Conservation (phyloP, 1,140 invertebrate genomes). For the Drosophila lacteicornis region DNA sequence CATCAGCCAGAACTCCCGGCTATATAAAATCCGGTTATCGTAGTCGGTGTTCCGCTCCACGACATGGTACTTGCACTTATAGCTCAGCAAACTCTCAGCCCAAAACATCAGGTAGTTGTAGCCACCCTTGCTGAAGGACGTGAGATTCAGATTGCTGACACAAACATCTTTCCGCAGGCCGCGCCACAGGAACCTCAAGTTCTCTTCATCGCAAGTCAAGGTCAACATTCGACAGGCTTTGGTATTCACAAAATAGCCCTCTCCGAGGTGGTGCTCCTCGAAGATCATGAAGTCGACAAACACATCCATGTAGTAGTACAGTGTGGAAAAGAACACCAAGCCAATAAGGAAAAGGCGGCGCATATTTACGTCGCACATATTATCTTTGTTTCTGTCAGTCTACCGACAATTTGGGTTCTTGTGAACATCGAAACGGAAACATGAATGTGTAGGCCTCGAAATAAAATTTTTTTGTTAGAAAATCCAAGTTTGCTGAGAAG, state of each 20-base stretch:
- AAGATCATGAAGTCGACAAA: constrained; percentile 9
- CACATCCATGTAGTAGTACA: constrained; percentile 20
- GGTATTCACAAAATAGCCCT: constrained; percentile 13
- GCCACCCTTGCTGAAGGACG: not conserved
- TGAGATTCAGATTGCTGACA: not conserved
- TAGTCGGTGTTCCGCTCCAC: constrained; percentile 17
- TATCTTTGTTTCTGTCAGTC: not conserved
- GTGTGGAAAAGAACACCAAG: not conserved
- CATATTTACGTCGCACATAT: constrained; percentile 1
- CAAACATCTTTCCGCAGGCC: not conserved
- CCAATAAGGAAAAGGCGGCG: constrained; percentile 8
- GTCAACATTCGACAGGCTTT: constrained; percentile 36
- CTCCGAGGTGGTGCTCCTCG: not conserved
- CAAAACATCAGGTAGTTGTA: constrained; percentile 20
- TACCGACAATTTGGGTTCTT: not conserved
- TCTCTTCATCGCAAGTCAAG: not conserved
- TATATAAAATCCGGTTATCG: constrained; percentile 22
- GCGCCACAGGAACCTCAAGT: not conserved
- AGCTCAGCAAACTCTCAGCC: not conserved
- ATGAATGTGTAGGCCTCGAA: not conserved
- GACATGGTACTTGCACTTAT: constrained; percentile 25
- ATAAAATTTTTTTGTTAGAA: not conserved
- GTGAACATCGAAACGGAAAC: not conserved
- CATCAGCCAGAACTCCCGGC: not conserved
- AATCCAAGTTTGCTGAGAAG: not conserved